Evolutionary conservation across 2,797 vertebrate genomes (phyloP), one percentile per base, ranked within the genome.

Genomic region (Urophycis tenuis): DNA sequence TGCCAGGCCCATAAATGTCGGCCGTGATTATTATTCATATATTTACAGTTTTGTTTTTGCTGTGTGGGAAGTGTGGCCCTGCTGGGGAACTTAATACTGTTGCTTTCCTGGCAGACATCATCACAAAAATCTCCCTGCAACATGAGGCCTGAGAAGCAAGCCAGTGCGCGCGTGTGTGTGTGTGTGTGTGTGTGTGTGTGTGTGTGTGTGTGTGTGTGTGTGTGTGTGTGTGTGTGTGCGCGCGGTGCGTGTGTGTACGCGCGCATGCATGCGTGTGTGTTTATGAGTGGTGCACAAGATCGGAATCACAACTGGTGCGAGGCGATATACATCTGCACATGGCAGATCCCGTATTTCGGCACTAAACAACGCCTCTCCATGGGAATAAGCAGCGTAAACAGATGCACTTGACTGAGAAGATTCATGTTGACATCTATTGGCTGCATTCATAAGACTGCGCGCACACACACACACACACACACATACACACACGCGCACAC

Each of bases 351-450:
- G 17, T 17, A 29, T 67, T 29, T 29, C n/a, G 29, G 60, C 60
- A 67, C 60, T 1, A 67, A 71, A 71, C 69, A 71, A 31, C 9
- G 64, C 76, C 25, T 31, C 31, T 41, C 78, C 69, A 69, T 34
- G 76, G 53, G 76, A 78, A 71, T 14, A 10, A 70, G 74, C 74
- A 79, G 71, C 41, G 75, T 77, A 78, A 87, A 81, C 69, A 80
- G 41, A 82, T 53, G 31, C 73, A 79, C 10, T 74, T 75, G 72
- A 31, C 60, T 78, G 77, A 41, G 75, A 71, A 33, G 76, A 77
- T 67, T 86, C 71, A 75, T 32, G 77, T 70, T 75, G 35, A 75
- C 64, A 77, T 81, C 78, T 77, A 78, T 64, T 49, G 73, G 25
- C 5, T 77, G 6, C 45, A 75, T 74, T 19, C 30, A 8, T n/a